These are phyloP conservation scores for Dromaius novaehollandiae DNA, from an alignment of 2,113 vertebrate species.

Conservation along the genomic window DNA sequence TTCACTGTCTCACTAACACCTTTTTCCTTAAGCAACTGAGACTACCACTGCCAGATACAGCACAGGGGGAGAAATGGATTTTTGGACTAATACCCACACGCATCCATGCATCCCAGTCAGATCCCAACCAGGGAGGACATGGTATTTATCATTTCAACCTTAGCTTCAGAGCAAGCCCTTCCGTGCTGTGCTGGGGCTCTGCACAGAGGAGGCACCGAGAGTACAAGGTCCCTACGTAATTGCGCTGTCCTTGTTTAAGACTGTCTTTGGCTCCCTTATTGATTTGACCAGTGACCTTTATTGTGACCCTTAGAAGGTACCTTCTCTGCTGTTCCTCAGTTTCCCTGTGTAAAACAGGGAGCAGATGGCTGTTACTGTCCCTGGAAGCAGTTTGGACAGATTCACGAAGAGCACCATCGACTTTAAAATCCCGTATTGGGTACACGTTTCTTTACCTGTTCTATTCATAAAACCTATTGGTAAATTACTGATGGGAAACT, in stretches of 20 bases:
- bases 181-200: too few species aligned
- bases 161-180: too few species aligned
- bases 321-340: not conserved
- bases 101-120: too few species aligned
- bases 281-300: too few species aligned
- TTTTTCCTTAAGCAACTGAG: accelerated
- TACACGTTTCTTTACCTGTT: accelerated
- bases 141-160: too few species aligned
- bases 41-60: not conserved
- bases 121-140: too few species aligned
- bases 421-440: not conserved
- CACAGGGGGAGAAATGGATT: not conserved
- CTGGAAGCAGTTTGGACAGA: too few species aligned
- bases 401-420: not conserved
- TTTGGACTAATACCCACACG: not conserved
- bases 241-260: too few species aligned
- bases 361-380: too few species aligned
- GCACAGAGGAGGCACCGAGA: too few species aligned
- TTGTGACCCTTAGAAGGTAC: not conserved
- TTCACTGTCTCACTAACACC: not conserved
- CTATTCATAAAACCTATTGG: not conserved
- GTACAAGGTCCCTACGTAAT: too few species aligned
- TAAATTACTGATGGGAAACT: accelerated
- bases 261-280: too few species aligned
- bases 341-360: not conserved